These are phyloP conservation scores for Perognathus longimembris DNA, from an alignment of 2,113 vertebrate genomes.

Conservation along the genomic window DNA sequence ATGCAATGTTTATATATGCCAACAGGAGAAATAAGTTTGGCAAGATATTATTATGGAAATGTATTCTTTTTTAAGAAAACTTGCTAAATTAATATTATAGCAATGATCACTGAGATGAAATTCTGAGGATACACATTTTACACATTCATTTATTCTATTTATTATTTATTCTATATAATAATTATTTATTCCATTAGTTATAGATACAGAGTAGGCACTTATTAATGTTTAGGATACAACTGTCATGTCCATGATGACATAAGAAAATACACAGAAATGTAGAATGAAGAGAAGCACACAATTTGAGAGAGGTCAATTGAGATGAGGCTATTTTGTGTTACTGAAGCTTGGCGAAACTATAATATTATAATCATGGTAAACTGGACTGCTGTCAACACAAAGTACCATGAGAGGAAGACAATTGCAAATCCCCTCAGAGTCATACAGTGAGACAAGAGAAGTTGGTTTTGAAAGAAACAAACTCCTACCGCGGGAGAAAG, in stretches of 20 bases:
- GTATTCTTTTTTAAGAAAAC: background rate
- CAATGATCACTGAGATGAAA: background rate
- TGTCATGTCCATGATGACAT: background rate
- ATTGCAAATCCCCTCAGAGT: background rate
- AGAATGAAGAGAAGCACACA: background rate
- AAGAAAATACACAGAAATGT: background rate
- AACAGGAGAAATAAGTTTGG: background rate
- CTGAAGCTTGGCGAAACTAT: background rate
- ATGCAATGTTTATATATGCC: background rate
- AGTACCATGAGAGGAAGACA: background rate
- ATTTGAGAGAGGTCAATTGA: background rate
- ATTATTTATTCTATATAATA: too few relatives aligned
- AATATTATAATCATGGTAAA: background rate
- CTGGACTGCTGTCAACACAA: background rate
- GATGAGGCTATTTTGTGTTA: background rate
- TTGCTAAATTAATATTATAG: background rate
- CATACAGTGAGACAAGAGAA: background rate
- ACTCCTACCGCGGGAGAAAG: background rate
- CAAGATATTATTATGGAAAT: background rate
- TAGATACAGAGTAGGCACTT: background rate
- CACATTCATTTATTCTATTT: background rate
- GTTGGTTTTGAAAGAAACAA: background rate
- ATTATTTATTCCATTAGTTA: background rate
- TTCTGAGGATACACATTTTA: conserved; percentile 8
- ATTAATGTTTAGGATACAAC: background rate